Evolutionary conservation across 2,888 invertebrate genomes (phyloP).

Genomic region (Macrosiphum euphorbiae): DNA sequence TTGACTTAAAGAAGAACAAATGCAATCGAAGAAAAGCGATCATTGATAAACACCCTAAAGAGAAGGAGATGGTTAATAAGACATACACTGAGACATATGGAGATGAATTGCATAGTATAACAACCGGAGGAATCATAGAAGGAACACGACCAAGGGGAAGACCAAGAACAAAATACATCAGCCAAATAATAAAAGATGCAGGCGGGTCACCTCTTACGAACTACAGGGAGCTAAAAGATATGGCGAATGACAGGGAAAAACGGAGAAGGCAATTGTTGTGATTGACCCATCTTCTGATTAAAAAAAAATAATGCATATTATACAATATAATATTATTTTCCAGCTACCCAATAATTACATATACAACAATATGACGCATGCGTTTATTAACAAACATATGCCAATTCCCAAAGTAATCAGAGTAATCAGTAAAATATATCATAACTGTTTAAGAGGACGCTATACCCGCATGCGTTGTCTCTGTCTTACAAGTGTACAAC

Average conservation of each 20-base stretch:
- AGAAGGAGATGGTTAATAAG: not conserved
- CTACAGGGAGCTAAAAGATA: not conserved
- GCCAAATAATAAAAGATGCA: not conserved
- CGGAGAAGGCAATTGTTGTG: not conserved
- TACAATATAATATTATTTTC: too few relatives aligned
- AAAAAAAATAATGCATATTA: not conserved
- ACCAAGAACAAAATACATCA: not conserved
- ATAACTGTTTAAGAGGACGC: too few relatives aligned
- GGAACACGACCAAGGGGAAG: not conserved
- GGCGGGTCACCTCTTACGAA: not conserved
- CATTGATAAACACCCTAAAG: not conserved
- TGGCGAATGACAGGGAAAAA: not conserved
- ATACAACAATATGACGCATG: too few relatives aligned
- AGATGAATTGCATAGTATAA: not conserved
- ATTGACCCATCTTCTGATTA: not conserved
- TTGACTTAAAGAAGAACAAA: constrained; percentile 6
- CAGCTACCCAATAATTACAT: too few relatives aligned
- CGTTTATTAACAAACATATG: too few relatives aligned
- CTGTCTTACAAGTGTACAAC: too few relatives aligned
- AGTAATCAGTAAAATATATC: too few relatives aligned
- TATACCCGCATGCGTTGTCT: too few relatives aligned
- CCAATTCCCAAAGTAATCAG: too few relatives aligned
- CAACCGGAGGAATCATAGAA: not conserved
- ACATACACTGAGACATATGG: not conserved
- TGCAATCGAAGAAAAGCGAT: not conserved